Evolutionary conservation across 2,113 vertebrate species (phyloP).

Genomic region (Passerina amoena): DNA sequence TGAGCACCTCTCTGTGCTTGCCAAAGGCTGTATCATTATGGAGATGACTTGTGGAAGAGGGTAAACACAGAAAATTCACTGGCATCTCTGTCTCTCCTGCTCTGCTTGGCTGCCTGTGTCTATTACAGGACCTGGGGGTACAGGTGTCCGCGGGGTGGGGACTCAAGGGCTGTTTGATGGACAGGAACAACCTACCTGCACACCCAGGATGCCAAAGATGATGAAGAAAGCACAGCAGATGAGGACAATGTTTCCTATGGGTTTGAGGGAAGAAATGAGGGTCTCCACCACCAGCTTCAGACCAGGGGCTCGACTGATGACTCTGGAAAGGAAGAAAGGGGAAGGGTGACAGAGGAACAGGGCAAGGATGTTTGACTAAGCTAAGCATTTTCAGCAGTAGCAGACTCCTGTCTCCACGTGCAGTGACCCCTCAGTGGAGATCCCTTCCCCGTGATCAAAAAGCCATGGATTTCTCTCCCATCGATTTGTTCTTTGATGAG

Average conservation of each 20-base stretch:
- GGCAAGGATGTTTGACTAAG: neutral
- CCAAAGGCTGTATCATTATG: neutral
- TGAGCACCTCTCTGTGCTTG: neutral
- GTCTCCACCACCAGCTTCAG: constrained; percentile 97
- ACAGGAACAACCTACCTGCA: constrained; percentile 82
- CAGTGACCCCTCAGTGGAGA: neutral
- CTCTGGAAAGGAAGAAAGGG: constrained; percentile 67
- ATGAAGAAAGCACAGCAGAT: constrained; percentile 99
- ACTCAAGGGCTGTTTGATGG: neutral
- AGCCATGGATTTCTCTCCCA: neutral
- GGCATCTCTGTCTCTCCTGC: neutral
- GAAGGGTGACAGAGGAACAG: neutral
- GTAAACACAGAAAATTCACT: neutral
- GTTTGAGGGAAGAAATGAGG: constrained; percentile 95
- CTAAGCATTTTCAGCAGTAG: neutral
- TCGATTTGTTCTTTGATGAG: neutral
- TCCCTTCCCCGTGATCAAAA: neutral
- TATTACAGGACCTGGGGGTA: neutral
- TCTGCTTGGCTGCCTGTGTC: neutral
- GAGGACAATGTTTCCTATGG: constrained; percentile 97
- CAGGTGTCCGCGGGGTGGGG: fast-evolving
- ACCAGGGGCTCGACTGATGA: constrained; percentile 95
- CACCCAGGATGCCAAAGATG: constrained; percentile 96
- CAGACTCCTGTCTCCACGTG: neutral
- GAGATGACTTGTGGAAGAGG: neutral